These are phyloP conservation scores for Anastrepha obliqua DNA, from an alignment of 1,140 invertebrate genomes.

Conservation along the genomic window DNA sequence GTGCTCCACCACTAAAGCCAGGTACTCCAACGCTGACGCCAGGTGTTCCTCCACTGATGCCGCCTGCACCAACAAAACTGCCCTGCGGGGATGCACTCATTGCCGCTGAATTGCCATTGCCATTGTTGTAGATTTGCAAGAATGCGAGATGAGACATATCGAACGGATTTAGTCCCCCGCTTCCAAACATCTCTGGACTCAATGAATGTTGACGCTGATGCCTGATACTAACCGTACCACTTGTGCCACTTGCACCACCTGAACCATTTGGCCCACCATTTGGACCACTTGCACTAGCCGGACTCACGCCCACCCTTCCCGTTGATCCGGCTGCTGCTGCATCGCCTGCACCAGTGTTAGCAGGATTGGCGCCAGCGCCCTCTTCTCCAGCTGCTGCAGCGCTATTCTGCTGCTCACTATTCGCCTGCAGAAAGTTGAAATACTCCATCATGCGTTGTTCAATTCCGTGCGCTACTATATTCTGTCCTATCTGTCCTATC, in stretches of 20 bases:
- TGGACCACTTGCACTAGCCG: neutral
- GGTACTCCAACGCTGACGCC: neutral
- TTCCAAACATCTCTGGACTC: conserved; percentile 76
- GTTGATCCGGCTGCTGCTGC: conserved; percentile 76
- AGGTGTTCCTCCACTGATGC: neutral
- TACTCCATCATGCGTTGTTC: conserved; percentile 87
- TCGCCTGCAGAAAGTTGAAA: conserved; percentile 80
- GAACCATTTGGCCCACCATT: too few relatives aligned
- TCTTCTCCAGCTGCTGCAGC: conserved; percentile 31
- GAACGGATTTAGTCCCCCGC: conserved; percentile 80
- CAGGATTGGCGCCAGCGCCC: conserved; percentile 43
- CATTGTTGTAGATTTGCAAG: conserved; percentile 88
- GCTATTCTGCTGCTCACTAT: conserved; percentile 71
- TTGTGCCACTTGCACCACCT: conserved; percentile 20
- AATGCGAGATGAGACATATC: conserved; percentile 86
- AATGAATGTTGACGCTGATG: conserved; percentile 75
- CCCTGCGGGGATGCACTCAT: conserved; percentile 62
- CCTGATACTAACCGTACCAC: conserved; percentile 53
- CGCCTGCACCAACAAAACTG: neutral
- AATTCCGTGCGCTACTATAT: conserved; percentile 81
- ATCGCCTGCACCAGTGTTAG: conserved; percentile 6
- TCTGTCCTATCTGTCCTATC: conserved; percentile 74
- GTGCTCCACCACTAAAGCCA: conserved; percentile 73
- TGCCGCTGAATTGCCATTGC: conserved; percentile 74
- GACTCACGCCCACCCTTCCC: conserved; percentile 73